These are phyloP conservation scores for Etia nguti DNA, from an alignment of 2,113 vertebrate species.

Conservation along the genomic window DNA sequence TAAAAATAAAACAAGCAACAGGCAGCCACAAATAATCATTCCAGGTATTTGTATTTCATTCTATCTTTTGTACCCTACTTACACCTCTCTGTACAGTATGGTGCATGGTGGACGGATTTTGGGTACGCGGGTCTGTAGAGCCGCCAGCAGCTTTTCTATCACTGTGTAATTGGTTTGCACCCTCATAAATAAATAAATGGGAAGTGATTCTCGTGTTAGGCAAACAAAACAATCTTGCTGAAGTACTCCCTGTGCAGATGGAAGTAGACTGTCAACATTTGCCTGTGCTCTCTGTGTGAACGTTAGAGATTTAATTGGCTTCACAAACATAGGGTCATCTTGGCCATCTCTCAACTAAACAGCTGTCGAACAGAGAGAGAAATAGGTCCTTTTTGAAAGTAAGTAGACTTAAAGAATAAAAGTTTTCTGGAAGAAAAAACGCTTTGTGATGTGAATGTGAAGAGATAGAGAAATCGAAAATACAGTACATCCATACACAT, in stretches of 20 bases:
- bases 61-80: not conserved
- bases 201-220: conserved; percentile 66
- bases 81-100: not conserved
- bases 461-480: conserved; percentile 52
- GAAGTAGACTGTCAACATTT: conserved; percentile 67
- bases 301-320: conserved; percentile 56
- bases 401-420: conserved; percentile 3
- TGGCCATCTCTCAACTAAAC: conserved; percentile 42
- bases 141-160: conserved; percentile 60
- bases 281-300: conserved; percentile 42
- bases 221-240: conserved; percentile 71
- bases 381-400: conserved; percentile 36
- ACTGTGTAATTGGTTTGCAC: conserved; percentile 67
- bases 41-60: not conserved
- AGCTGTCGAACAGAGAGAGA: conserved; percentile 24
- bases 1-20: not conserved
- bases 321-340: conserved; percentile 58
- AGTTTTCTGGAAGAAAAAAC: conserved; percentile 5
- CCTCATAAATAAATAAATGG: conserved; percentile 73
- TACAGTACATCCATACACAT: conserved; percentile 66
- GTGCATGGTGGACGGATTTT: conserved; percentile 18
- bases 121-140: conserved; percentile 19
- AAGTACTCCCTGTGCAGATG: conserved; percentile 60
- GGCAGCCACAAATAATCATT: not conserved
- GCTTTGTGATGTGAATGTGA: conserved; percentile 38